Base-by-base conservation (phyloP, 2,113 vertebrate genomes). In the Corythornis cristatus region DNA sequence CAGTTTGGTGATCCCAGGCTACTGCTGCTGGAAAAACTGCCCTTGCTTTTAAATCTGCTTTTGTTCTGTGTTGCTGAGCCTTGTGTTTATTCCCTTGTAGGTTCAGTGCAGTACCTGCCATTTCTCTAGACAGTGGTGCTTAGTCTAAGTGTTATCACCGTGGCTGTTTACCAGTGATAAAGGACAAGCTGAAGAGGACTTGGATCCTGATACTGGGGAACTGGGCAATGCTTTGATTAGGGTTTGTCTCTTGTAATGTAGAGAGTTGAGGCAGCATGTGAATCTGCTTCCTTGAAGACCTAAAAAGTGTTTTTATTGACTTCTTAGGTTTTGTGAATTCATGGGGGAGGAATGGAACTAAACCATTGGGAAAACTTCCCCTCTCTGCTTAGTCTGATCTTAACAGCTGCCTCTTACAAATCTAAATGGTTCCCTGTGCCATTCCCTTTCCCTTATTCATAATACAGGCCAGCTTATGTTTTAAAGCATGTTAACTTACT, bases 121-220 rank as follows among this genome's bases (percentile, higher is more conserved):
- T 72, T 37, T 73, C 66, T 60, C 37, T 4, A 12, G 61, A 66
- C 51, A 77, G 83, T 76, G 71, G 56, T 43, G 8, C 51, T 80
- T 31, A 45, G 13, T 84, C 58, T 61, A 76, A 8, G 2, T 70
- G 45, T 85, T 91, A 70, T 80, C 88, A 15, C 46, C 5, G 0
- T 26, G 46, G 26, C 64, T 93, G 89, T 81, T 83, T 6, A 6
- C 17, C 64, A 29, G 42, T 9, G 88, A 89, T 95, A 80, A 95
- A 77, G 58, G 28, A 31, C 46, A 54, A 43, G 21, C 43, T 42
- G 70, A 60, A 37, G 61, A 83, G 56, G 35, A 11, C 60, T 13
- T 7, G 67, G 28, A 60, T 66, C n/a, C 42, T 15, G 43, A 11
- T 60, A 15, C n/a, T 33, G 51, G 48, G 58, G 45, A 89, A 61